Evolutionary conservation across 1,140 invertebrate genomes (phyloP).

Genomic region (Drosophila equinoxialis): DNA sequence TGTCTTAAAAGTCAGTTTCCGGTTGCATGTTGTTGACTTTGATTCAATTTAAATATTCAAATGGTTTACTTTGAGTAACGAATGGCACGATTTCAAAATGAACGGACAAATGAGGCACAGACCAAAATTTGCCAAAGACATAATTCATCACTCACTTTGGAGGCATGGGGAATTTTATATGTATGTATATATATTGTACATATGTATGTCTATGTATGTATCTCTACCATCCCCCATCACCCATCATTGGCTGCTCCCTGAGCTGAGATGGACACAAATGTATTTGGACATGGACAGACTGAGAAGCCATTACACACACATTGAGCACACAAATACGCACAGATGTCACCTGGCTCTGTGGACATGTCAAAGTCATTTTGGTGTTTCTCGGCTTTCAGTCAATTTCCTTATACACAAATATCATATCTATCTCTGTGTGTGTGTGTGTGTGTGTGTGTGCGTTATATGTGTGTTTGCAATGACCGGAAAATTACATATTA

Average conservation of each 20-base stretch:
- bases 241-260: constrained; percentile 1
- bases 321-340: constrained; percentile 10
- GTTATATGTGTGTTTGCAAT: constrained; percentile 72
- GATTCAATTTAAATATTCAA: constrained; percentile 80
- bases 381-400: constrained; percentile 21
- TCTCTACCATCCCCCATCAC: neutral
- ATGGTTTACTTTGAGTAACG: constrained; percentile 59
- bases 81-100: constrained; percentile 31
- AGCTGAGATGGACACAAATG: neutral
- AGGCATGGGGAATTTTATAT: neutral
- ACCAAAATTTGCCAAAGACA: constrained; percentile 49
- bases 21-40: constrained; percentile 23
- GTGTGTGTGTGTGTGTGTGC: constrained; percentile 33
- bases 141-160: constrained; percentile 58
- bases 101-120: constrained; percentile 37
- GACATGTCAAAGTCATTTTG: constrained; percentile 23
- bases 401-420: constrained; percentile 14
- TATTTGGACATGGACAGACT: constrained; percentile 25
- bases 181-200: too few relatives aligned
- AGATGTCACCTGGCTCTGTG: constrained; percentile 15
- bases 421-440: neutral
- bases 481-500: constrained; percentile 78
- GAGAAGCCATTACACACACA: constrained; percentile 32
- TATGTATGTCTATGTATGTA: too few relatives aligned
- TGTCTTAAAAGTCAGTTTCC: constrained; percentile 54